phyloP scores from a whole-genome alignment of 2,113 vertebrate species.

The Addax nasomaculatus region DNA sequence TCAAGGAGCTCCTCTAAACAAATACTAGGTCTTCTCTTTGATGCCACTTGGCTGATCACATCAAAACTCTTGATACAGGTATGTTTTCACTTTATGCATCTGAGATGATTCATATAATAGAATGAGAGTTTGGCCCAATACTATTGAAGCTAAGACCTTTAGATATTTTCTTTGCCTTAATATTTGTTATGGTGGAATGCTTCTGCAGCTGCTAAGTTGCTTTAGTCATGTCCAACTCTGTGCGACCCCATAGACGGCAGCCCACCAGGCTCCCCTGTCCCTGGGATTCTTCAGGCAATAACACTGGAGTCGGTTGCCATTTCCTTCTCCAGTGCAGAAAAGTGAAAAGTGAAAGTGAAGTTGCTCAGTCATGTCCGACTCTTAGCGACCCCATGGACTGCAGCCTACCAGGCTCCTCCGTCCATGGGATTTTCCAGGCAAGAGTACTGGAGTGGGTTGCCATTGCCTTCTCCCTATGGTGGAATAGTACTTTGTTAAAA shows the following conservation, averaged over 20 bases:
- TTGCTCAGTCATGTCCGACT: too few relatives aligned
- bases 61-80: not conserved
- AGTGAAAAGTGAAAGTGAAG: too few relatives aligned
- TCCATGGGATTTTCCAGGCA: not conserved
- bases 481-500: not conserved
- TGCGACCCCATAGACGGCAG: not conserved
- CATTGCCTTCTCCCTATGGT: not conserved
- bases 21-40: not conserved
- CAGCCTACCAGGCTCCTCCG: not conserved
- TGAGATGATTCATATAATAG: not conserved
- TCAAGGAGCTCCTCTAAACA: not conserved
- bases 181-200: not conserved
- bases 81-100: not conserved
- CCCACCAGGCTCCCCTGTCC: not conserved
- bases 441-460: not conserved
- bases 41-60: not conserved
- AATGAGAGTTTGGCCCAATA: not conserved
- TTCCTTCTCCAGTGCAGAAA: not conserved
- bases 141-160: not conserved
- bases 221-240: not conserved
- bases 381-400: too few relatives aligned
- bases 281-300: not conserved
- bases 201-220: not conserved
- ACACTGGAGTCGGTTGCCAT: not conserved
- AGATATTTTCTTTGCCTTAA: not conserved